Evolutionary conservation across 2,888 invertebrate genomes (phyloP).

Genomic region (Asteroscopus sphinx): DNA sequence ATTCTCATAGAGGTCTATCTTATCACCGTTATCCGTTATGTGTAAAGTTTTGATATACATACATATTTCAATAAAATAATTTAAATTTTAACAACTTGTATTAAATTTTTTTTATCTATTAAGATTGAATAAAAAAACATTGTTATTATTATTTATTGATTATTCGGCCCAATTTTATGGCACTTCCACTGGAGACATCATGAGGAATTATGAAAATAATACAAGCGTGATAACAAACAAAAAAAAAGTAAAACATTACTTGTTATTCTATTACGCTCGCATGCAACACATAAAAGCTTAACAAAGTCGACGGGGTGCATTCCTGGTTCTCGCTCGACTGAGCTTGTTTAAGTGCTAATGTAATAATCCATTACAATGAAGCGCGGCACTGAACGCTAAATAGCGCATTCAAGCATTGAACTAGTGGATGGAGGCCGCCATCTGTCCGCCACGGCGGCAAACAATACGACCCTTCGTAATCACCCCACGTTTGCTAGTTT

Average conservation of each 20-base stretch:
- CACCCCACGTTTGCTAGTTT: constrained; percentile 81
- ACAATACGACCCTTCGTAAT: constrained; percentile 84
- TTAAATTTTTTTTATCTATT: too few species aligned
- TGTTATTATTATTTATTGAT: too few species aligned
- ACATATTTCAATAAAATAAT: too few species aligned
- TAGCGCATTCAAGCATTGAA: constrained; percentile 87
- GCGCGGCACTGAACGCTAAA: constrained; percentile 87
- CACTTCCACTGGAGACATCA: too few species aligned
- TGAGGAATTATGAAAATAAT: constrained; percentile 63
- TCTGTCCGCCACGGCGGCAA: constrained; percentile 85
- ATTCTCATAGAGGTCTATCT: too few species aligned
- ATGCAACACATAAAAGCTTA: constrained; percentile 74
- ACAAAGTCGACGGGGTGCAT: constrained; percentile 79
- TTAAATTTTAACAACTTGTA: too few species aligned
- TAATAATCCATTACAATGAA: constrained; percentile 90
- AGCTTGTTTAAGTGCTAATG: constrained; percentile 89
- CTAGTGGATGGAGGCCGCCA: constrained; percentile 75
- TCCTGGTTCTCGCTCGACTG: constrained; percentile 84
- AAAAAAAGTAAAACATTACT: constrained; percentile 73
- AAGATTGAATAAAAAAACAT: too few species aligned
- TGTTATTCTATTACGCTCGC: constrained; percentile 78
- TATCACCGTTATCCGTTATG: too few species aligned
- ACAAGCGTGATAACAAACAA: constrained; percentile 62
- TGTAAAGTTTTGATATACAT: too few species aligned
- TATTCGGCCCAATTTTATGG: too few species aligned